phyloP scores from a whole-genome alignment of 2,797 vertebrate species.

The Ceryle rudis region DNA sequence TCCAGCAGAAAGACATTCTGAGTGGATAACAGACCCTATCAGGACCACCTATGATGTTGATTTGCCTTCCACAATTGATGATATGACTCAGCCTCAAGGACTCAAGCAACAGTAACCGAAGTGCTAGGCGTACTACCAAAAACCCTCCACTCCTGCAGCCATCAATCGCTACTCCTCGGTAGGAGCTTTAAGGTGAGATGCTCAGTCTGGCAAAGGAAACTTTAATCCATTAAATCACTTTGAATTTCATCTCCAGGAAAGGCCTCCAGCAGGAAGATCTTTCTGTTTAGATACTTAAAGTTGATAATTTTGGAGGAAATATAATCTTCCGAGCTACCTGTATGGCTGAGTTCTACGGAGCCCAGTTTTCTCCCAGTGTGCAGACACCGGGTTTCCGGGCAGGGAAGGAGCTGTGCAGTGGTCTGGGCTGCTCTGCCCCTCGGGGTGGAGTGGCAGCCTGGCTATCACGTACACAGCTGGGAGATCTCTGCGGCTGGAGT shows the following conservation, averaged over 20 bases:
- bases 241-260: not conserved
- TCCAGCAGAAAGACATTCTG: not conserved
- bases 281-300: not conserved
- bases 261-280: not conserved
- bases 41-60: not conserved
- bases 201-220: not conserved
- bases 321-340: not conserved
- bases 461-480: fast-evolving
- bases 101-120: not conserved
- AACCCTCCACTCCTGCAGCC: not conserved
- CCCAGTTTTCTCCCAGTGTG: not conserved
- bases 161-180: not conserved
- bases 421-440: not conserved
- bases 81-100: not conserved
- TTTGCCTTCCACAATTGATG: not conserved
- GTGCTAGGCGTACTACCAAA: not conserved
- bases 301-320: not conserved
- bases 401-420: not conserved
- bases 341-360: not conserved
- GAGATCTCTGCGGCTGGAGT: not conserved
- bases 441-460: fast-evolving
- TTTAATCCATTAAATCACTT: not conserved
- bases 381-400: not conserved
- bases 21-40: not conserved
- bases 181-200: not conserved